Evolutionary conservation across 1,140 invertebrate genomes (phyloP).

Genomic region (Zaprionus taronus): DNA sequence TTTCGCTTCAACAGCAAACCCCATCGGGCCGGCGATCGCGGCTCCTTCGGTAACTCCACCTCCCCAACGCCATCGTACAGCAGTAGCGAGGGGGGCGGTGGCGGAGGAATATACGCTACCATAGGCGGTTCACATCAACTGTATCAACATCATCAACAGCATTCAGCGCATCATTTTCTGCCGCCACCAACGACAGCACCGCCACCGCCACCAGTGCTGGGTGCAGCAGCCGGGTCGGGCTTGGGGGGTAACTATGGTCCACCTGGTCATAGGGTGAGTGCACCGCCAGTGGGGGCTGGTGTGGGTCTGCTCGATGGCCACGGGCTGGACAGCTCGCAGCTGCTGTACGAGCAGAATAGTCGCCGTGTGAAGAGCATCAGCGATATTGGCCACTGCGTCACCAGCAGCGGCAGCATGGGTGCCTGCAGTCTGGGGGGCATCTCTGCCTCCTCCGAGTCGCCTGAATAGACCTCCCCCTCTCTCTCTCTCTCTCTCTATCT

Average conservation of each 20-base stretch:
- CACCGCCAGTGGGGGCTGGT: slow-evolving; percentile 81
- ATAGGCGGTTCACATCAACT: slow-evolving; percentile 85
- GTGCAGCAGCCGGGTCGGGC: not conserved
- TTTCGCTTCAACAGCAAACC: slow-evolving; percentile 81
- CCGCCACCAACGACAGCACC: slow-evolving; percentile 87
- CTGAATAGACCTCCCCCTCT: slow-evolving; percentile 49
- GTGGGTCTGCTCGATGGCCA: slow-evolving; percentile 53
- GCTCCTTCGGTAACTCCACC: slow-evolving; percentile 82
- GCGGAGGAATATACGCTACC: slow-evolving; percentile 84
- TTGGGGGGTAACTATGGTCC: slow-evolving; percentile 68
- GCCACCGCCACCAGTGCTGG: slow-evolving; percentile 77
- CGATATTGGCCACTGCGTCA: slow-evolving; percentile 87
- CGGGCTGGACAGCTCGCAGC: slow-evolving; percentile 48
- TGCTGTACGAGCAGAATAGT: slow-evolving; percentile 86
- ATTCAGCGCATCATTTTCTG: slow-evolving; percentile 79
- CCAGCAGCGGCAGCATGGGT: slow-evolving; percentile 77
- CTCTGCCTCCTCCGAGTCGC: slow-evolving; percentile 74
- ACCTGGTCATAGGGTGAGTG: slow-evolving; percentile 85
- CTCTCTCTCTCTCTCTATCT: not conserved
- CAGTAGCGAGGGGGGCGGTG: slow-evolving; percentile 80
- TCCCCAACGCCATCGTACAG: slow-evolving; percentile 84
- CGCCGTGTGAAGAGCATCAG: slow-evolving; percentile 89
- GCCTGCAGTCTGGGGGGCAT: slow-evolving; percentile 84
- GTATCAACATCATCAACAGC: slow-evolving; percentile 84
- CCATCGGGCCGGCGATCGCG: slow-evolving; percentile 76